A percentile compares a stretch with the other conserved stretches of the same genome.
These are phyloP conservation scores for Melangyna quadrimaculata DNA, from an alignment of 2,888 invertebrate species.

Conservation along the genomic window DNA sequence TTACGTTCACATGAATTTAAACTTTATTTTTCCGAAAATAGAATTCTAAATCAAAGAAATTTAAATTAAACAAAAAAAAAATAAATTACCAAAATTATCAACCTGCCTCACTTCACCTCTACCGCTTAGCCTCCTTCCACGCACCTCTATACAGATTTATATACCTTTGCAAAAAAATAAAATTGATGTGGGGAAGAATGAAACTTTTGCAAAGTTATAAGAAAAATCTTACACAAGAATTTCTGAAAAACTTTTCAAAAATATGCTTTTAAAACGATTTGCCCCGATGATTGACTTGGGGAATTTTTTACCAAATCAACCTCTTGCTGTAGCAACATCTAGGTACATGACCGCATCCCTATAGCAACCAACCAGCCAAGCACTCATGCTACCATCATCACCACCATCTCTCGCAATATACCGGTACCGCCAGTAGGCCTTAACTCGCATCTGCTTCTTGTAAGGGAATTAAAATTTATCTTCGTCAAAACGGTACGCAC, in stretches of 20 bases:
- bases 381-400: neutral
- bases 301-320: neutral
- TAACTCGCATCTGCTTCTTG: conserved; percentile 48
- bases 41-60: neutral
- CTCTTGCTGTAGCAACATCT: neutral
- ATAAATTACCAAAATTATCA: neutral
- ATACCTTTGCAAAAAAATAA: neutral
- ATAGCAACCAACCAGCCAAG: neutral
- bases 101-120: neutral
- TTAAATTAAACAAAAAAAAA: neutral
- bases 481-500: conserved; percentile 45
- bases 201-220: conserved; percentile 48
- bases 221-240: conserved; percentile 60
- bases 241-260: conserved; percentile 49
- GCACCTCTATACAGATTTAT: neutral
- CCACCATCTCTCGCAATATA: neutral
- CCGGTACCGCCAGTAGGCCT: conserved; percentile 31
- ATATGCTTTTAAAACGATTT: conserved; percentile 62
- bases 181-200: conserved; percentile 1
- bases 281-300: conserved; percentile 58
- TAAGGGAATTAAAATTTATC: conserved; percentile 64
- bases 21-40: neutral
- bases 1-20: no score
- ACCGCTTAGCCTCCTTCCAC: neutral
- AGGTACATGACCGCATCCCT: neutral